phyloP scores from a whole-genome alignment of 2,797 vertebrate genomes.

The Chiroxiphia lanceolata region DNA sequence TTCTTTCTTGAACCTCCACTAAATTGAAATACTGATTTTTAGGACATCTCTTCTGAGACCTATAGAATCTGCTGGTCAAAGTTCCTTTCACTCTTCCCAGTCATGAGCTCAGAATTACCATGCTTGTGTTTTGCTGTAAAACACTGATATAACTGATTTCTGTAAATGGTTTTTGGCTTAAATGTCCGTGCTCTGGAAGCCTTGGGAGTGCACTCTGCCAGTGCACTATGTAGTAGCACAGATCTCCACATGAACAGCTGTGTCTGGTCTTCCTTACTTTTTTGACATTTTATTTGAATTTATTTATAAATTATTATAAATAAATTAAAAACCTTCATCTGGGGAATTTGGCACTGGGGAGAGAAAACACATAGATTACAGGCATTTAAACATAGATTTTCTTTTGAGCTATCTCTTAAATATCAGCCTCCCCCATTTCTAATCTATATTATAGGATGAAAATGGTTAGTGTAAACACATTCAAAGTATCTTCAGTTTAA shows the following conservation, averaged over 20 bases:
- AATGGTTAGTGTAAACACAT: not conserved
- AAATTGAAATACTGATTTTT: not conserved
- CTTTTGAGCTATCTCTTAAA: not conserved
- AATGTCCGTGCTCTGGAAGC: not conserved
- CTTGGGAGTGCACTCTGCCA: not conserved
- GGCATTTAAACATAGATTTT: conserved; percentile 1
- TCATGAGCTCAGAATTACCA: not conserved
- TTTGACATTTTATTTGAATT: conserved; percentile 25
- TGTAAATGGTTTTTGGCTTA: not conserved
- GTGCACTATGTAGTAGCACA: not conserved
- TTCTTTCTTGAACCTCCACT: not conserved
- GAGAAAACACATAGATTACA: conserved; percentile 34
- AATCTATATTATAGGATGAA: not conserved
- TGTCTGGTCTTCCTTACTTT: not conserved
- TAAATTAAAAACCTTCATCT: not conserved
- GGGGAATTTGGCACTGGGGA: not conserved
- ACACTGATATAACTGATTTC: not conserved
- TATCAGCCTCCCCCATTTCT: not conserved
- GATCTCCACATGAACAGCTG: not conserved
- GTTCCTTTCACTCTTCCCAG: not conserved
- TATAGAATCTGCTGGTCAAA: conserved; percentile 21
- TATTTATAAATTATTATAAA: not conserved
- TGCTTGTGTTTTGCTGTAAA: not conserved
- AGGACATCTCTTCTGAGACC: not conserved
- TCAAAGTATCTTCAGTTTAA: not conserved